Base-by-base conservation (phyloP, 2,113 vertebrate species). In the Plestiodon gilberti region DNA sequence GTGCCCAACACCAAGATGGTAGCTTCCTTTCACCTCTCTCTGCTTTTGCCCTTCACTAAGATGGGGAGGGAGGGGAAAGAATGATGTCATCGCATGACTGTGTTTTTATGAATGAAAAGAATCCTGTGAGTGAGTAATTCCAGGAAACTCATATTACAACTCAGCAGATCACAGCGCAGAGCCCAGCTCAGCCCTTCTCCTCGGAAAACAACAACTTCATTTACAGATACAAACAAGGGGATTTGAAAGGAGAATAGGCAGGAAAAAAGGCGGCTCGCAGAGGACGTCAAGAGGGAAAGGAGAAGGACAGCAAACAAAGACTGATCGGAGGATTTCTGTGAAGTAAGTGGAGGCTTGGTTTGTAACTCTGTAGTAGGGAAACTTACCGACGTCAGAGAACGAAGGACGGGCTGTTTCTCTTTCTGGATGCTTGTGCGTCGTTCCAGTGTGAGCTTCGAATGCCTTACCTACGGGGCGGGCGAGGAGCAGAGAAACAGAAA, bases 31-130 rank as follows among this genome's bases (percentile, higher is more conserved):
- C 35, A 62, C 28, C 62, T 65, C 65, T 69, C 28, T 15, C 67
- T 28, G 48, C 75, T 57, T 67, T 8, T 86, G 84, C 80, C 88
- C 80, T 83, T 82, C 48, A n/a, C 88, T 61, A 71, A 0, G 65
- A 48, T 18, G 67, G 76, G 0, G 70, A 25, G 70, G 0, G n/a
- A 22, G 1, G 17, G 88, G 87, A 86, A 89, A 86, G 80, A 86
- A 89, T 96, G 95, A 96, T 93, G 94, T 97, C 95, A 97, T 88
- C 85, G 93, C 93, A 96, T 97, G 97, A 97, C 97, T 97, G 94
- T 95, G 95, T 97, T 97, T 97, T 97, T 97, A 97, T 97, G 96
- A 97, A 97, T 97, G 97, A 97, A 97, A 97, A 96, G 96, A 97
- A 97, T 97, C 96, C 91, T 94, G 95, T 95, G 96, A 94, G 96